Evolutionary conservation across 2,113 vertebrate genomes (phyloP).

Genomic region (Ia io): DNA sequence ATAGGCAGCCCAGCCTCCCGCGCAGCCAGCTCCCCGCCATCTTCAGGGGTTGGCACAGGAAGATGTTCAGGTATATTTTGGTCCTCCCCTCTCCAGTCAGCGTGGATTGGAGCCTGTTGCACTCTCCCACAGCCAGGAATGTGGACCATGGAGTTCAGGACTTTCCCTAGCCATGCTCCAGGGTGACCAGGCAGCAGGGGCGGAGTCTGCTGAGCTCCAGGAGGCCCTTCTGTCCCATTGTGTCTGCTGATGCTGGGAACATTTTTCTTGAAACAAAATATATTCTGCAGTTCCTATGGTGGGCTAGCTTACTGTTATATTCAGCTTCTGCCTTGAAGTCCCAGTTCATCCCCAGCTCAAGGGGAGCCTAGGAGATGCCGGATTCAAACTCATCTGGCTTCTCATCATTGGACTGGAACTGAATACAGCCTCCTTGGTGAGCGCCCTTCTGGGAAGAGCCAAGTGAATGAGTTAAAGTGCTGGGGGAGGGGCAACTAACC

Average conservation of each 20-base stretch:
- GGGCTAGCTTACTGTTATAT: background rate
- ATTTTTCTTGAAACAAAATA: background rate
- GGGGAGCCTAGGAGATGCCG: background rate
- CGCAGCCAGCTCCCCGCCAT: background rate
- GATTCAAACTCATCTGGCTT: background rate
- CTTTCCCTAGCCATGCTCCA: background rate
- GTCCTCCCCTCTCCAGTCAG: background rate
- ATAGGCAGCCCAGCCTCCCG: background rate
- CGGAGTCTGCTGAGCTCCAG: background rate
- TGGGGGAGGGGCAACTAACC: background rate
- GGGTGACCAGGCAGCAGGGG: background rate
- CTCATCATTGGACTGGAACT: background rate
- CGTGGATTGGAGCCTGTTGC: background rate
- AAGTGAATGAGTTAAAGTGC: background rate
- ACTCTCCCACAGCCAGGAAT: background rate
- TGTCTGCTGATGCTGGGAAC: background rate
- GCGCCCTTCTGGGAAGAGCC: background rate
- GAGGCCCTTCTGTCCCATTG: background rate
- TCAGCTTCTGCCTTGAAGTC: background rate
- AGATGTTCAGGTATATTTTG: background rate
- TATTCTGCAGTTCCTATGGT: background rate
- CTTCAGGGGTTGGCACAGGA: background rate
- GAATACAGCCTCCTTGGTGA: background rate
- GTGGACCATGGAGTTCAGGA: background rate
- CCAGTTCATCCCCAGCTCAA: background rate